Base-by-base conservation (phyloP, 2,888 invertebrate genomes). In the Pachydiplax longipennis region DNA sequence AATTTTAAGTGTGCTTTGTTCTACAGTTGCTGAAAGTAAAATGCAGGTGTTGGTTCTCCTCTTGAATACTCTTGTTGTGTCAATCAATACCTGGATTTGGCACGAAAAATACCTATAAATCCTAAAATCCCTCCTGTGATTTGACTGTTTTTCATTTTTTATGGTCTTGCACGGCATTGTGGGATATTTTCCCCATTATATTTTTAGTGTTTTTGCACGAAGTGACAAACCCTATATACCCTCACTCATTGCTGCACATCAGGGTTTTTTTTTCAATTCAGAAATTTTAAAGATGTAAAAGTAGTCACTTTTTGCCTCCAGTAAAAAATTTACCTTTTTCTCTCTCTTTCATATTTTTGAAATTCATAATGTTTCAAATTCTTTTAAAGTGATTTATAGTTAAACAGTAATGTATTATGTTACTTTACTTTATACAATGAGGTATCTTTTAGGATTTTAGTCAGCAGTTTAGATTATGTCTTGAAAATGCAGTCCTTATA, bases 171-270 rank as follows among this genome's bases (percentile, higher is more conserved):
- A 87, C 87, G 87, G 87, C 87, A 87, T 87, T 87, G 61, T 87
- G 87, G 87, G 87, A 87, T 18, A 61, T 87, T 87, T 87, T 87
- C 87, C 87, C 87, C 58, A 37, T 87, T 65, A 87, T 87, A 87
- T 87, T 87, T 87, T 87, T 87, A 87, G 87, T 87, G 87, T 87
- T 87, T 87, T 87, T 87, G 87, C 87, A 87, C 87, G 87, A 87
- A 87, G 87, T 87, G 87, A 87, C 65, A 87, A 31, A 73, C 37
- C 87, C 37, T 87, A 87, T 87, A 83, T 83, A 65, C 87, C 87
- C 87, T 87, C 87, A 87, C 87, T 65, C 87, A 87, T 87, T 87
- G 58, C 87, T 87, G 87, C 87, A 87, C 87, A 61, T 37, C 37
- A 61, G 61, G 37, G 61, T 65, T n/a, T 37, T 87, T 87, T 53